phyloP scores from a whole-genome alignment of 2,797 vertebrate genomes.

The Darevskia nairensis region DNA sequence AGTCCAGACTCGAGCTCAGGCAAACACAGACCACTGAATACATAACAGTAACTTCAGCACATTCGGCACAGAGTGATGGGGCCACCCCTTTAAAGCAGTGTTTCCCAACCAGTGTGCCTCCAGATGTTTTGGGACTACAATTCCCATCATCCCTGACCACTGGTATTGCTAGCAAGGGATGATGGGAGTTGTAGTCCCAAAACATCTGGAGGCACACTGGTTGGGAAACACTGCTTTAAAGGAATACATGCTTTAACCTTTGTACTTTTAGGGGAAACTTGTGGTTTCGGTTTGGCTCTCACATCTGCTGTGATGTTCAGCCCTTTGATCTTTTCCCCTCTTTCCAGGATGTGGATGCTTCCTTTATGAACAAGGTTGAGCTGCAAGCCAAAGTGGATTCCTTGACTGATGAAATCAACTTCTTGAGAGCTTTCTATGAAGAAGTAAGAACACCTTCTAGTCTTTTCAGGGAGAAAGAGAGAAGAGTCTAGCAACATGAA shows the following conservation, averaged over 20 bases:
- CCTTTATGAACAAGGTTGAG: slow-evolving; percentile 72
- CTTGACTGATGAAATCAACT: slow-evolving; percentile 70
- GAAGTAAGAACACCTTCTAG: slow-evolving; percentile 36
- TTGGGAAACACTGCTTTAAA: too few relatives aligned
- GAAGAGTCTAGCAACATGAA: too few relatives aligned
- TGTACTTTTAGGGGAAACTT: background rate
- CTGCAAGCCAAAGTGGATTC: slow-evolving; percentile 66
- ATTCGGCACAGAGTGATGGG: background rate
- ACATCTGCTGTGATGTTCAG: background rate
- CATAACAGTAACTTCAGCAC: background rate
- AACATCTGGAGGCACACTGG: too few relatives aligned
- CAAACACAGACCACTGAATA: slow-evolving; percentile 60
- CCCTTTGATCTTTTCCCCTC: background rate
- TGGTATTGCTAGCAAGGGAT: too few relatives aligned
- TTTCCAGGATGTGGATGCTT: slow-evolving; percentile 64
- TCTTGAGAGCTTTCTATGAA: slow-evolving; percentile 60
- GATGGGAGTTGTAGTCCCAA: too few relatives aligned
- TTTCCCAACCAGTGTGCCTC: too few relatives aligned
- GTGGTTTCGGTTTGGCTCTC: background rate
- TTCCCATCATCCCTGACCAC: too few relatives aligned
- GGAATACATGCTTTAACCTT: slow-evolving; percentile 3
- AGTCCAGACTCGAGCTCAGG: slow-evolving; percentile 71
- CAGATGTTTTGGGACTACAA: too few relatives aligned
- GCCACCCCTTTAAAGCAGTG: too few relatives aligned
- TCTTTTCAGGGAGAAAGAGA: too few relatives aligned